A percentile compares a stretch with the other conserved stretches of the same genome.
phyloP scores from a whole-genome alignment of 1,140 invertebrate species.

The Ceratoteleas bidentatus region DNA sequence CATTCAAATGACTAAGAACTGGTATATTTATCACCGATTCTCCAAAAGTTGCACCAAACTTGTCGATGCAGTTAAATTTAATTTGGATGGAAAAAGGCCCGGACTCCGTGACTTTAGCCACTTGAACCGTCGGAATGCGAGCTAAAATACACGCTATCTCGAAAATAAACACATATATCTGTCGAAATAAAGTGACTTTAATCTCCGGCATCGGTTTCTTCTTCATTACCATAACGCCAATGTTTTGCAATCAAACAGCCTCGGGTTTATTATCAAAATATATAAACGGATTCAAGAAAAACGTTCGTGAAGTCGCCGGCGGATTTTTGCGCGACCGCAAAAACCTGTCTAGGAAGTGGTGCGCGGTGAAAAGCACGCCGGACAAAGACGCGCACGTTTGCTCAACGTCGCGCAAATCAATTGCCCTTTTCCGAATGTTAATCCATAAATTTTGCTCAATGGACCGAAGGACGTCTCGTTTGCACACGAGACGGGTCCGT shows the following conservation, averaged over 20 bases:
- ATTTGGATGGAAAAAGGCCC: neutral
- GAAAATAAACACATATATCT: constrained; percentile 7
- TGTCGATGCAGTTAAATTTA: neutral
- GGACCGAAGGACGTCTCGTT: constrained; percentile 34
- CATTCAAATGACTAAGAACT: too few relatives aligned
- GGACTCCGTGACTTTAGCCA: neutral
- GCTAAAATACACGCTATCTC: neutral
- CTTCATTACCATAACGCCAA: constrained; percentile 26
- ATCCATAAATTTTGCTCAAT: constrained; percentile 53
- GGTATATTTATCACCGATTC: too few relatives aligned
- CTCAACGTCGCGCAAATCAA: constrained; percentile 30
- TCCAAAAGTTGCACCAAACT: neutral
- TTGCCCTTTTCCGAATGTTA: constrained; percentile 54
- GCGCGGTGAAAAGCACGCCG: neutral
- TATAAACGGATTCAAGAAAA: constrained; percentile 23
- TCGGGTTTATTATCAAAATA: constrained; percentile 43
- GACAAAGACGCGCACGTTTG: constrained; percentile 35
- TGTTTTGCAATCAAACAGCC: constrained; percentile 33
- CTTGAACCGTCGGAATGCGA: neutral
- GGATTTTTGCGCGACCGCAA: constrained; percentile 9
- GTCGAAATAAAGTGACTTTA: neutral
- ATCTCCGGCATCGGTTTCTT: constrained; percentile 11
- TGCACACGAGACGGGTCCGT: constrained; percentile 31
- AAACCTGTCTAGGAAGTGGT: neutral
- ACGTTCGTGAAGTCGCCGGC: neutral